These are phyloP conservation scores for Ochropacha duplaris DNA, from an alignment of 2,888 invertebrate genomes.

Conservation along the genomic window DNA sequence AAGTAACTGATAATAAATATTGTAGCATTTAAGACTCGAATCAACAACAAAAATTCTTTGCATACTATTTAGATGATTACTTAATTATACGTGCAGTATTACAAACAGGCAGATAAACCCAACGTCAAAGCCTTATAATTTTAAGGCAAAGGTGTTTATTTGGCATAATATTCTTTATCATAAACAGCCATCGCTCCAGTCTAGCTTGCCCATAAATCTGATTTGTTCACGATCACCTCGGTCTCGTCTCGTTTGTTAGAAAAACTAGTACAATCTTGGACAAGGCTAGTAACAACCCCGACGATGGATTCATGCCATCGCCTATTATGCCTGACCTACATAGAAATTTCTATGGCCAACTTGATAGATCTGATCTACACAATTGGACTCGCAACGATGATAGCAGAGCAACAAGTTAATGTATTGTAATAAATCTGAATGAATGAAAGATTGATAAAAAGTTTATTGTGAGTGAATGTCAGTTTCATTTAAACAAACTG, in stretches of 20 bases:
- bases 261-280: slow-evolving; percentile 76
- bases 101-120: not conserved
- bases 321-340: slow-evolving; percentile 70
- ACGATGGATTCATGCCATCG: slow-evolving; percentile 58
- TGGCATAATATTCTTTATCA: slow-evolving; percentile 10
- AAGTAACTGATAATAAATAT: not conserved
- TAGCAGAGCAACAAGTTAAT: not conserved
- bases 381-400: slow-evolving; percentile 1
- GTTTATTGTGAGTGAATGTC: too few species aligned
- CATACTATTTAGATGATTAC: not conserved
- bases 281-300: slow-evolving; percentile 64
- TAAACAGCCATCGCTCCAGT: slow-evolving; percentile 27
- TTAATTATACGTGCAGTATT: not conserved
- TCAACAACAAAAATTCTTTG: not conserved
- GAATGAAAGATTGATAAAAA: not conserved
- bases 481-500: not conserved
- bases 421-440: not conserved
- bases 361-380: slow-evolving; percentile 28
- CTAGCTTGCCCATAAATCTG: slow-evolving; percentile 29
- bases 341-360: slow-evolving; percentile 46
- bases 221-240: slow-evolving; percentile 60
- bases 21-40: not conserved
- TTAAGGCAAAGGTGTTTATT: too few species aligned
- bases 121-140: too few species aligned
- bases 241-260: slow-evolving; percentile 60